phyloP scores from a whole-genome alignment of 2,113 vertebrate species.

The Nothocercus nigrocapillus region DNA sequence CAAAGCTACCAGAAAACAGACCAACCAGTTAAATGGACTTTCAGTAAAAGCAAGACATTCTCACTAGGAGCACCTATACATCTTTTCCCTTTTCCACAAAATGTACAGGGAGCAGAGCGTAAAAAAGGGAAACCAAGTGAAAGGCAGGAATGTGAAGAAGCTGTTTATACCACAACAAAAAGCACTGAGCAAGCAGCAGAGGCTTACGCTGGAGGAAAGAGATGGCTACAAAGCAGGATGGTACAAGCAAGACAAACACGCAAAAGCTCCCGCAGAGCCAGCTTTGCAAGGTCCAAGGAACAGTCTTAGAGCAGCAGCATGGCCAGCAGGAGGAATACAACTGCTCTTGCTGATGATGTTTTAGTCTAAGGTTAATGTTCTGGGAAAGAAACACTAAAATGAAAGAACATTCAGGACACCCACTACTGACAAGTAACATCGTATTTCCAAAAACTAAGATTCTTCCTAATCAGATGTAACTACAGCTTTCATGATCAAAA shows the following conservation, averaged over 20 bases:
- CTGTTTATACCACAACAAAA: not conserved
- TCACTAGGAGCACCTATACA: not conserved
- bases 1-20: not conserved
- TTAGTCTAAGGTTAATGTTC: not conserved
- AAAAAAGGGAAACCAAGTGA: not conserved
- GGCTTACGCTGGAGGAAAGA: not conserved
- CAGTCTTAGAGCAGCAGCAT: not conserved
- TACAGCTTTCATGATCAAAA: not conserved
- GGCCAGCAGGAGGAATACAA: not conserved
- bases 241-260: accelerated
- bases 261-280: not conserved
- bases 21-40: not conserved
- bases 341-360: not conserved
- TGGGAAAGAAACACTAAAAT: not conserved
- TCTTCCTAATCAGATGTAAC: not conserved
- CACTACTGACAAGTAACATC: not conserved
- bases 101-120: not conserved
- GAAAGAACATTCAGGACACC: not conserved
- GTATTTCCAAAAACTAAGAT: not conserved
- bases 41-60: not conserved
- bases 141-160: not conserved
- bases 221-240: not conserved
- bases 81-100: too few relatives aligned
- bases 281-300: not conserved
- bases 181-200: not conserved